Base-by-base conservation (phyloP, 2,888 invertebrate species). In the Ectemnius continuus region DNA sequence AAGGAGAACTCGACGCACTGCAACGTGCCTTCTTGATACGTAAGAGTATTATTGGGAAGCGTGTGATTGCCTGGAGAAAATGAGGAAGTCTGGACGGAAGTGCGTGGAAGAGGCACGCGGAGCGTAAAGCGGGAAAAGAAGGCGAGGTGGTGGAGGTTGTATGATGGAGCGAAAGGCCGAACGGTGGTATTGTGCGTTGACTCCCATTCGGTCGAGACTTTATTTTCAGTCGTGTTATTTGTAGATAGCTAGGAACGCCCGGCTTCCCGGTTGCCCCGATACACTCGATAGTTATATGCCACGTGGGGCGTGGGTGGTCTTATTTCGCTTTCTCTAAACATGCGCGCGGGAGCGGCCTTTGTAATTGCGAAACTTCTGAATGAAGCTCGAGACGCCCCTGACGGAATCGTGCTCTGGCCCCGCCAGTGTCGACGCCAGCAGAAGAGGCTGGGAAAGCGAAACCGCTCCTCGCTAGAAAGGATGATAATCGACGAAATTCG, bases 361-460 rank as follows among this genome's bases (percentile, higher is more conserved):
- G 72, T 73, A 80, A 82, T 82, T 83, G 76, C 80, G 71, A 83
- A 83, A 83, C 74, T 80, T 83, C 73, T 83, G 76, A 83, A 83
- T 83, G 82, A 79, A 83, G 8, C 36, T 81, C 74, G 75, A 78
- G 78, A 79, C 75, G 76, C 81, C 23, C 75, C 67, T 68, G 71
- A 63, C 73, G 70, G 71, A 82, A 79, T 76, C 69, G 76, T 68
- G 69, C 60, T 78, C 60, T 78, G 71, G 66, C 8, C 20, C 47
- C 57, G 47, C 61, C 60, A 67, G 58, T 14, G 47, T n/a, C 11
- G 13, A n/a, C 47, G 47, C 47, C n/a, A 11, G 47, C 52, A 3
- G 16, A 52, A 4, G 8, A 36, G 52, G 16, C 64, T 60, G 70
- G 26, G 57, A 70, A 67, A 66, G 66, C 67, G 52, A 68, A 78